Conservation (phyloP, 2,888 invertebrate genomes). For the Cataglyphis livida region DNA sequence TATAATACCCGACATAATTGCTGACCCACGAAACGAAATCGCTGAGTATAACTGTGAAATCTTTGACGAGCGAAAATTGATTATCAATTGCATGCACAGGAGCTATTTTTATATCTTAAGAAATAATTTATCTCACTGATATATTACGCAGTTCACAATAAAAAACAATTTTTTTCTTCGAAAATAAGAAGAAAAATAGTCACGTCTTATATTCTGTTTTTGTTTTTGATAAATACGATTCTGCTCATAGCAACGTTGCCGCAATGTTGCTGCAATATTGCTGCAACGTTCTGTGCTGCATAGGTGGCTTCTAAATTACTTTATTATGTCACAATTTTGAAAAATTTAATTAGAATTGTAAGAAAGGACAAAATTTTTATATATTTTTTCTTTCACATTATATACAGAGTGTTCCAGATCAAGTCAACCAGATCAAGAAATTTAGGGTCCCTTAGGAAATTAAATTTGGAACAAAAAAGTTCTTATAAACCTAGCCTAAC, state of each 20-base stretch:
- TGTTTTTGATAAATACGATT: no score
- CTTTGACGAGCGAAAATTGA: not conserved
- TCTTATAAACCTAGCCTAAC: no score
- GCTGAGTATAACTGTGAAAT: not conserved
- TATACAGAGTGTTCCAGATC: no score
- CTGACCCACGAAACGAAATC: slow-evolving; percentile 10
- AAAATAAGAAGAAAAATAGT: not conserved
- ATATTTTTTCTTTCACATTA: not conserved
- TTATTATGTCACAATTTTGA: not conserved
- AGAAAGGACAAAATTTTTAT: not conserved
- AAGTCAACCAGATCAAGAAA: no score
- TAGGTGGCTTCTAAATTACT: not conserved
- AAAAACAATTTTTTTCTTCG: not conserved
- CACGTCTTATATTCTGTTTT: not conserved
- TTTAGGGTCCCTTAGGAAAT: no score
- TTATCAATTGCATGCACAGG: not conserved
- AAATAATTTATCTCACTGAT: not conserved
- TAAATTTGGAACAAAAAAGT: no score
- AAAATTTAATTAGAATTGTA: not conserved
- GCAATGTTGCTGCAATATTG: no score
- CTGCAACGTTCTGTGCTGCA: no score
- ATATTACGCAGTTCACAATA: not conserved
- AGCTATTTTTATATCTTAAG: not conserved
- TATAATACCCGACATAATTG: slow-evolving; percentile 23
- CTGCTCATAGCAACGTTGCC: no score